These are phyloP conservation scores for Ditula angustiorana DNA, from an alignment of 2,888 invertebrate species.

Conservation along the genomic window DNA sequence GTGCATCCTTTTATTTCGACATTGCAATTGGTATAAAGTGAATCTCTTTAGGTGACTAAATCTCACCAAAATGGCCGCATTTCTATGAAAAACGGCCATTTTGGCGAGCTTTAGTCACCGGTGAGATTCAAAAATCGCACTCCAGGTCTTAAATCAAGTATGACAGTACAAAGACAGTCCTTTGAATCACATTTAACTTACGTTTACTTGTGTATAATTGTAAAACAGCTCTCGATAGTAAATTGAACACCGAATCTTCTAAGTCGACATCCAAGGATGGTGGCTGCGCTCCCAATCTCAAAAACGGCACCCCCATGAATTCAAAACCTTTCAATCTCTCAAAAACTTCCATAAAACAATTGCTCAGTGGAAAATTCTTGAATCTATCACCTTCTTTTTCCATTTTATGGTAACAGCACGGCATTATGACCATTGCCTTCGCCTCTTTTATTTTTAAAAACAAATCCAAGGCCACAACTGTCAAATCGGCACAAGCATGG, in stretches of 20 bases:
- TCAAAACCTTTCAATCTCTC: slow-evolving; percentile 59
- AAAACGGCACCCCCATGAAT: slow-evolving; percentile 87
- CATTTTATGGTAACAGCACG: slow-evolving; percentile 93
- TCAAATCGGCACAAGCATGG: slow-evolving; percentile 92
- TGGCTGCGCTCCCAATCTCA: slow-evolving; percentile 90
- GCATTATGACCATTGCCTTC: slow-evolving; percentile 87
- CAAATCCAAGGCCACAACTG: slow-evolving; percentile 87
- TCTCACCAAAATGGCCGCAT: no score
- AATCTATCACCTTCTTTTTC: slow-evolving; percentile 65
- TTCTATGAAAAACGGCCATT: no score
- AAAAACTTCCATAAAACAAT: slow-evolving; percentile 69
- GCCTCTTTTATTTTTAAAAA: slow-evolving; percentile 86
- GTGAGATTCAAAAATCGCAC: no score
- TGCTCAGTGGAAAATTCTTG: slow-evolving; percentile 88
- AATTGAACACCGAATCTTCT: slow-evolving; percentile 79
- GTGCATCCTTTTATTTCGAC: no score
- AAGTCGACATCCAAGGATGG: slow-evolving; percentile 80
- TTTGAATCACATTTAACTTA: slow-evolving; percentile 65
- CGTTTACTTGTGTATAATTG: slow-evolving; percentile 86
- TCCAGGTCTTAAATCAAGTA: no score
- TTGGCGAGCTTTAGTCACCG: no score
- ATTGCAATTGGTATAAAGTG: no score
- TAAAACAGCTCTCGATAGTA: slow-evolving; percentile 86
- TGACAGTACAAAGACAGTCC: neutral
- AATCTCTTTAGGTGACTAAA: no score